phyloP scores from a whole-genome alignment of 2,797 vertebrate genomes.

The Halcyon chelicuti region DNA sequence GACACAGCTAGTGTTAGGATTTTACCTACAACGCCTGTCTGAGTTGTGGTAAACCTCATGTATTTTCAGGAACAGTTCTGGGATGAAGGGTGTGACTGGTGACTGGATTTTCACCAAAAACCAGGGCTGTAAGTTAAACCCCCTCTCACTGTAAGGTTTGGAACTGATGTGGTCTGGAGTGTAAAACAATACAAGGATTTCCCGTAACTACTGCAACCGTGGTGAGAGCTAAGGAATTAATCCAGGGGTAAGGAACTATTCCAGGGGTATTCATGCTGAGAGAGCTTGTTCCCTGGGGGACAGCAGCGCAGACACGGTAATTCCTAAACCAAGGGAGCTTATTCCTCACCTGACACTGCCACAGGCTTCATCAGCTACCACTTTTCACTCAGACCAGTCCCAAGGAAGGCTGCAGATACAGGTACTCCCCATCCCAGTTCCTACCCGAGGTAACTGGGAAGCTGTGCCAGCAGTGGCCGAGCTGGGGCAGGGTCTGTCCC shows the following conservation, averaged over 20 bases:
- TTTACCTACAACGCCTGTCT: background rate
- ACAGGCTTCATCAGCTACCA: background rate
- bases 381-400: background rate
- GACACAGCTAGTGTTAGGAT: background rate
- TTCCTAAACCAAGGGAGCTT: background rate
- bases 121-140: background rate
- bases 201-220: background rate
- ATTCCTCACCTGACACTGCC: background rate
- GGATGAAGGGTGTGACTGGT: background rate
- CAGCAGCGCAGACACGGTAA: background rate
- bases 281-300: background rate
- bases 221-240: background rate
- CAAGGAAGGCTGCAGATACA: constrained; percentile 23
- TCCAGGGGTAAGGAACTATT: background rate
- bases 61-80: background rate
- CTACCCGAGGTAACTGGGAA: constrained; percentile 75
- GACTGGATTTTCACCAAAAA: background rate
- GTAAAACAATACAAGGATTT: background rate
- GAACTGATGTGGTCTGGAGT: background rate
- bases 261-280: background rate
- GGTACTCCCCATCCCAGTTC: background rate
- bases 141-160: background rate
- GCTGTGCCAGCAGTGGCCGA: constrained; percentile 81
- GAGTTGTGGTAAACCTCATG: fast-evolving
- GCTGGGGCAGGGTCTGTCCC: constrained; percentile 76